Evolutionary conservation across 2,113 vertebrate genomes (phyloP), one percentile per base, ranked within the genome.

Genomic region (Globicephala melas): DNA sequence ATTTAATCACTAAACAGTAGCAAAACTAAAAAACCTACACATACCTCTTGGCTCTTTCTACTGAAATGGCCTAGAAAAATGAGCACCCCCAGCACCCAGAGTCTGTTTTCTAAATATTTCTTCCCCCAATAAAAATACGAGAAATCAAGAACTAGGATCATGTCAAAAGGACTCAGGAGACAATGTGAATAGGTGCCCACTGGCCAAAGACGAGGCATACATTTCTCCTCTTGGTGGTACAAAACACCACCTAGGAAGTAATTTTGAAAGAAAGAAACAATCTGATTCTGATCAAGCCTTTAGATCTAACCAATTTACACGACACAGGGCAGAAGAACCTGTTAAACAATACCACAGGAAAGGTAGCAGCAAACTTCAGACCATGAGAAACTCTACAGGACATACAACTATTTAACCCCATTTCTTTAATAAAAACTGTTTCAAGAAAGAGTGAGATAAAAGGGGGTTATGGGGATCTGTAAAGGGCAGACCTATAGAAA

Each of bases 21-120:
- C 73, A 79, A 97, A 77, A 91, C 44, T 50, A 2, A 84, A 96
- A 93, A 87, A 65, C 21, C 44, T 11, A 74, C 18, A 93, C 44
- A 44, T 47, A 17, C 8, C 68, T 55, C 41, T 84, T 31, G 12
- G 55, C 28, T 74, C 63, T 62, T 92, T 77, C 68, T 68, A 89
- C 28, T 44, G 38, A 94, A 91, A 80, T 41, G 44, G 4, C 47
- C 93, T 67, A 79, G 81, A 90, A 90, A 87, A 79, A 67, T 0
- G 1, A 83, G 26, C 8, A 50, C 2, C 31, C 20, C 53, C 15
- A 58, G 81, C 8, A 79, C 14, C 25, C n/a, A 76, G 6, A 89
- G 8, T 63, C n/a, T 88, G 53, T 65, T 91, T 84, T 71, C 89
- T 71, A 74, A 96, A 70, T 60, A 33, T 38, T 33, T 83, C 53